Base-by-base conservation (phyloP, 2,797 vertebrate species). In the Ctenosaura bakeri region DNA sequence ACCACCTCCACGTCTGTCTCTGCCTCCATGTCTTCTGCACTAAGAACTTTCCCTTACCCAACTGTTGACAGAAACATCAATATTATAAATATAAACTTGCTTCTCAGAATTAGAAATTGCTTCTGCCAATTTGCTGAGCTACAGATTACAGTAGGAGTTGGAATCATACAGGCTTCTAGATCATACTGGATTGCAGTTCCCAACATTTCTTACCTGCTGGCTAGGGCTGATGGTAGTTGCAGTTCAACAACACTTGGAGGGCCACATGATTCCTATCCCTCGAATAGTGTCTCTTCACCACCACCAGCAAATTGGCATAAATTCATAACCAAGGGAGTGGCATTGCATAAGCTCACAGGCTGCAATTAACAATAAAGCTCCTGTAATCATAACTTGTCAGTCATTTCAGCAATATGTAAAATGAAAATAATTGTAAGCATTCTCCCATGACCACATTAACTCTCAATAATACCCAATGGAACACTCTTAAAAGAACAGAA, bases 361-460 rank as follows among this genome's bases (percentile, higher is more conserved):
- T 29, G 2, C 62, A 66, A 64, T 59, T 50, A 90, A 38, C 26
- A 52, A 80, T 56, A 87, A 54, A 22, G n/a, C 24, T 52, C 64
- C n/a, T 81, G 54, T n/a, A 59, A 83, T 66, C 62, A 56, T 64
- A 89, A 91, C 56, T 56, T 86, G 69, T 22, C 16, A 24, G n/a
- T 35, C 59, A 79, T 16, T 13, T 9, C 52, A 24, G 32, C 77
- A 62, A 79, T 42, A 77, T 35, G 54, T 32, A 87, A 87, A 78
- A 42, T 16, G 38, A 29, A 88, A 88, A 9, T 78, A 89, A 85
- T 10, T 56, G 35, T 52, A 50, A 46, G 38, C 77, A 62, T 86
- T 90, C 42, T 87, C 54, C 42, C 66, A 87, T 64, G 32, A 62
- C 16, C 54, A 42, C 24, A 50, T 87, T 82, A 76, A 69, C 88